A percentile compares a stretch with the other conserved stretches of the same genome.
phyloP scores from a whole-genome alignment of 2,888 invertebrate genomes.

The Drosophila demipolita region DNA sequence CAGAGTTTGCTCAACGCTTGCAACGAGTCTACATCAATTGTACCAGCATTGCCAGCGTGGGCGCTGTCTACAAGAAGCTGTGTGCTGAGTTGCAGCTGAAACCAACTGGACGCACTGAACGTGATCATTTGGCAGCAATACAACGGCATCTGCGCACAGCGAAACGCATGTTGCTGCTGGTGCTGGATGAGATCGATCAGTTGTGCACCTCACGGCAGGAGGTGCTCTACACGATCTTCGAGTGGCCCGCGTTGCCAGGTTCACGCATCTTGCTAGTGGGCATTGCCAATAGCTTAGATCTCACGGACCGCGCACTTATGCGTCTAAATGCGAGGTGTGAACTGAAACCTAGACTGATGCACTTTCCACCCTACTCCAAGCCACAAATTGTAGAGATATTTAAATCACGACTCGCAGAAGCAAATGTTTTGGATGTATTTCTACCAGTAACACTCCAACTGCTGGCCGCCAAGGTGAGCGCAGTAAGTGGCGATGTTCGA shows the following conservation, averaged over 20 bases:
- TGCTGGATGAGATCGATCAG: conserved; percentile 98
- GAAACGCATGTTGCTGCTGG: conserved; percentile 90
- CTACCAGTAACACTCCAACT: conserved; percentile 94
- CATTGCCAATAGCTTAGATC: conserved; percentile 97
- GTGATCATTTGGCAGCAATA: conserved; percentile 88
- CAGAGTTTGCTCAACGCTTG: conserved; percentile 86
- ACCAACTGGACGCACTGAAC: conserved; percentile 87
- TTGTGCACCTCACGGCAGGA: conserved; percentile 92
- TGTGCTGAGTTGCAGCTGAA: conserved; percentile 89
- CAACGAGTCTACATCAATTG: conserved; percentile 91
- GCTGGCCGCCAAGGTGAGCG: conserved; percentile 96
- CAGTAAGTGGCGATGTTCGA: conserved; percentile 97
- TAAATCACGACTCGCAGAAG: conserved; percentile 90
- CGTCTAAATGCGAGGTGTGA: conserved; percentile 92
- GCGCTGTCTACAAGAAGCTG: conserved; percentile 92
- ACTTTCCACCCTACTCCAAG: conserved; percentile 96
- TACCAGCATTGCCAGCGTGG: conserved; percentile 94
- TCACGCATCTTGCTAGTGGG: conserved; percentile 93
- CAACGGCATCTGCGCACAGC: conserved; percentile 89
- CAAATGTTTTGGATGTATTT: conserved; percentile 90
- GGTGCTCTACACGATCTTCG: conserved; percentile 96
- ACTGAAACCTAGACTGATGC: conserved; percentile 91
- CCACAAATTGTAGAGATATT: conserved; percentile 95
- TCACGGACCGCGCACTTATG: conserved; percentile 95
- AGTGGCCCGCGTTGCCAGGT: conserved; percentile 92